Percentiles rank a stretch among this genome's conserved stretches.
These are phyloP conservation scores for Dasyornis broadbenti DNA, from an alignment of 2,113 vertebrate genomes.

Conservation along the genomic window DNA sequence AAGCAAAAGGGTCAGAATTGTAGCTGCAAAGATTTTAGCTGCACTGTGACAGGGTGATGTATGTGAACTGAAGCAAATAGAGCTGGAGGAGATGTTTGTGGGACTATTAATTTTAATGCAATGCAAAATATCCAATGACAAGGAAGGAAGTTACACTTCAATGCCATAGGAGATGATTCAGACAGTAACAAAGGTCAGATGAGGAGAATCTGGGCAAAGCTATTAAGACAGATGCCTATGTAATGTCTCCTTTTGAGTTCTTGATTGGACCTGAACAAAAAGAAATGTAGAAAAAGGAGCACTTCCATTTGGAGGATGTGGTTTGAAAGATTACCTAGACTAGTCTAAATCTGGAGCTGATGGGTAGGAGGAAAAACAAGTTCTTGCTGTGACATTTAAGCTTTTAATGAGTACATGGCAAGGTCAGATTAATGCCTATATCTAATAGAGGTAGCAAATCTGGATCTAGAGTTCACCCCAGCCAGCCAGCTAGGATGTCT, in stretches of 20 bases:
- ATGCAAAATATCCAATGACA: not conserved
- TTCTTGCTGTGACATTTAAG: not conserved
- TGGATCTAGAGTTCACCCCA: not conserved
- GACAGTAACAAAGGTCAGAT: conserved; percentile 2
- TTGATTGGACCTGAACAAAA: not conserved
- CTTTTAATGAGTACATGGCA: not conserved
- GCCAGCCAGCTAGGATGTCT: not conserved
- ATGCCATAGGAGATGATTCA: not conserved
- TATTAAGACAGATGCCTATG: not conserved
- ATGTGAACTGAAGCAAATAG: not conserved
- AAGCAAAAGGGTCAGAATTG: not conserved
- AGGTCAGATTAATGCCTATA: not conserved
- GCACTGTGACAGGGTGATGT: not conserved
- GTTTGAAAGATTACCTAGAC: not conserved
- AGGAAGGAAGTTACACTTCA: not conserved
- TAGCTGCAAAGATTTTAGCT: not conserved
- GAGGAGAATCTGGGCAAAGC: not conserved
- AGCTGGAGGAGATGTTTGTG: not conserved
- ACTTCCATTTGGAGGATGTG: not conserved
- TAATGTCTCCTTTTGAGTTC: not conserved
- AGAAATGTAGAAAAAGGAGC: not conserved
- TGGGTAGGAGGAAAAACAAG: not conserved
- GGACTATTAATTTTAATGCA: conserved; percentile 1
- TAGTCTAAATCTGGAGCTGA: not conserved
- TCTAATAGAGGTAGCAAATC: not conserved